These are phyloP conservation scores for Laterallus jamaicensis DNA, from an alignment of 2,113 vertebrate genomes.

Conservation along the genomic window DNA sequence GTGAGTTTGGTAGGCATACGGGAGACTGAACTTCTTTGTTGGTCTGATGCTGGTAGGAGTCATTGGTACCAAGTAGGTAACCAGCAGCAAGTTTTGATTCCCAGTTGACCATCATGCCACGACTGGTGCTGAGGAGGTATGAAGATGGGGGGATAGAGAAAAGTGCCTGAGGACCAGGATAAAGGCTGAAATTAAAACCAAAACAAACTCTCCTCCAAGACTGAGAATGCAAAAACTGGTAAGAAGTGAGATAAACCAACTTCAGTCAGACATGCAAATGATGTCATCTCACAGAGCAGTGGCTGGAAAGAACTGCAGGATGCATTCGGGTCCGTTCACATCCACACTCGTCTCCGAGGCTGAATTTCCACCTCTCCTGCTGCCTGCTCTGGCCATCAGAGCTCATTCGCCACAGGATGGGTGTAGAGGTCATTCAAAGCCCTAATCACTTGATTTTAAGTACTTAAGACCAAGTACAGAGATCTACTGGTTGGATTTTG, in stretches of 20 bases:
- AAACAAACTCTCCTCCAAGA: not conserved
- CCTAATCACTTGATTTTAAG: not conserved
- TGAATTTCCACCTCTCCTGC: not conserved
- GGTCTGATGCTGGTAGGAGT: not conserved
- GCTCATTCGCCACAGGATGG: not conserved
- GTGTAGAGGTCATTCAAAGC: not conserved
- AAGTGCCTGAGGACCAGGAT: not conserved
- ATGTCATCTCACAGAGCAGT: not conserved
- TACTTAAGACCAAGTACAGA: not conserved
- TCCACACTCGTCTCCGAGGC: not conserved
- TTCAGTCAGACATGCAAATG: not conserved
- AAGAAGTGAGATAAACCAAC: not conserved
- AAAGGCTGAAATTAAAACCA: not conserved
- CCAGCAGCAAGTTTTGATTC: not conserved
- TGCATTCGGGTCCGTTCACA: not conserved
- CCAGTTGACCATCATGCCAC: rapidly evolving
- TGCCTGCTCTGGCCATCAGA: not conserved
- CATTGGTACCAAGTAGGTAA: not conserved
- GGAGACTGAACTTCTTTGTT: not conserved
- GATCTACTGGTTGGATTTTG: not conserved
- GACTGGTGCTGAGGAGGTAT: not conserved
- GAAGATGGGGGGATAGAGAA: not conserved
- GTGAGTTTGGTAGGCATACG: not conserved
- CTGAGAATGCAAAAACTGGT: not conserved
- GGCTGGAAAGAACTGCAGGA: not conserved